These are phyloP conservation scores for Leptarthrus brevirostris DNA, from an alignment of 2,888 invertebrate species.

Conservation along the genomic window DNA sequence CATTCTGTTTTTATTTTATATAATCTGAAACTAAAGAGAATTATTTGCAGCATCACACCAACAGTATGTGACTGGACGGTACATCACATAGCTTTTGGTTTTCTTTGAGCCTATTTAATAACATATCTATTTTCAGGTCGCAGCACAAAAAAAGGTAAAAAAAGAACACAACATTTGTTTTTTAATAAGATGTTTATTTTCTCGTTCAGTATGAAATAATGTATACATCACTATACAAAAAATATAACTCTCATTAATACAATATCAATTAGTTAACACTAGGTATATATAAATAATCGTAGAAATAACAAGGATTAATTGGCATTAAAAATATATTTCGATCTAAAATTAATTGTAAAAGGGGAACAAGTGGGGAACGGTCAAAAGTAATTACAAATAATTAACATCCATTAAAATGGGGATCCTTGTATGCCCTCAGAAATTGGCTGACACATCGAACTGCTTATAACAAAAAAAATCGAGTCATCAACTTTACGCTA, in stretches of 20 bases:
- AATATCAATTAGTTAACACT: slow-evolving; percentile 41
- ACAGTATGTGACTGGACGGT: too few species aligned
- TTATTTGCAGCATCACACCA: too few species aligned
- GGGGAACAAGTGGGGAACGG: slow-evolving; percentile 22
- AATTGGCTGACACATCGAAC: slow-evolving; percentile 4
- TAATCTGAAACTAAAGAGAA: too few species aligned
- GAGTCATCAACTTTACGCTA: neutral
- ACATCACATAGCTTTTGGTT: too few species aligned
- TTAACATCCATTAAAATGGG: slow-evolving; percentile 24
- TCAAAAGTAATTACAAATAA: slow-evolving; percentile 24
- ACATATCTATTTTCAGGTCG: too few species aligned
- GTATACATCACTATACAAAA: slow-evolving; percentile 43
- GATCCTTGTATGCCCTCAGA: slow-evolving; percentile 7
- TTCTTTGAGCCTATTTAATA: too few species aligned
- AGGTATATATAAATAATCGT: slow-evolving; percentile 40
- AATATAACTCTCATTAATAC: slow-evolving; percentile 40
- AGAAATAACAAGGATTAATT: slow-evolving; percentile 42
- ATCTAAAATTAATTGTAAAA: slow-evolving; percentile 35
- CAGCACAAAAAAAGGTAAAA: too few species aligned
- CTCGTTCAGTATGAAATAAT: slow-evolving; percentile 43
- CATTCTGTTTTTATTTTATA: too few species aligned
- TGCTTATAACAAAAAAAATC: slow-evolving; percentile 28
- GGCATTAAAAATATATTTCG: slow-evolving; percentile 38
- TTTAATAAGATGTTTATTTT: slow-evolving; percentile 28
- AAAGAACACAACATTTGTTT: slow-evolving; percentile 9